Base-by-base conservation (phyloP, 2,113 vertebrate genomes). In the Seriola quinqueradiata region DNA sequence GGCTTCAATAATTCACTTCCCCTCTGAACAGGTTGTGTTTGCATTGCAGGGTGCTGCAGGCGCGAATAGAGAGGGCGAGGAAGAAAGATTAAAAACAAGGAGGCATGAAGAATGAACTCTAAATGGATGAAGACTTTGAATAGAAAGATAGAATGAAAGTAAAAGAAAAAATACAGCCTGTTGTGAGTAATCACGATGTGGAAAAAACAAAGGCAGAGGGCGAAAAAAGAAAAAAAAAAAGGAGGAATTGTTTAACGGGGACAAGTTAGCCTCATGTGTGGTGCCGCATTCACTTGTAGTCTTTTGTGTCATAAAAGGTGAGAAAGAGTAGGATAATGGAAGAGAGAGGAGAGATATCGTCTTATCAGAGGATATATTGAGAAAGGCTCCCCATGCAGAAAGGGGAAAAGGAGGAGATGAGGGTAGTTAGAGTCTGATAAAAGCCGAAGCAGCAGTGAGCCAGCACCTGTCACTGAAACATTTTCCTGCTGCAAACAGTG, bases 11-110 rank as follows among this genome's bases (percentile, higher is more conserved):
- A 93, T 93, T 93, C 90, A 93, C 89, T 88, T 82, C 78, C 79
- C 88, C 86, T 87, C 85, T 70, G 91, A 92, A 90, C 92, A 92
- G 90, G 92, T 91, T 92, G 90, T 92, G 93, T 93, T 94, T 92
- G 92, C 91, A 90, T 92, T 91, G 90, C 77, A 87, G 87, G 91
- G 88, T 46, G 93, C 92, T 90, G 84, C 87, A 79, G 92, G 90
- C 84, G 50, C 78, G 91, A 93, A 93, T 75, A 87, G 87, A 90
- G 90, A 91, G 90, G 90, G 75, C 61, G 70, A 82, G 71, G 77
- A 87, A 85, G 86, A 84, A 88, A 92, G 88, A 93, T 92, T 91
- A 92, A 90, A 93, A 92, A 91, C 85, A 85, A 75, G 88, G 81
- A 82, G 12, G 74, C 88, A 87, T 89, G 90, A 92, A 75, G 87